Percentiles rank a stretch among this genome's conserved stretches.
These are phyloP conservation scores for Manis crassicaudata DNA, from an alignment of 2,797 vertebrate genomes.

Conservation along the genomic window DNA sequence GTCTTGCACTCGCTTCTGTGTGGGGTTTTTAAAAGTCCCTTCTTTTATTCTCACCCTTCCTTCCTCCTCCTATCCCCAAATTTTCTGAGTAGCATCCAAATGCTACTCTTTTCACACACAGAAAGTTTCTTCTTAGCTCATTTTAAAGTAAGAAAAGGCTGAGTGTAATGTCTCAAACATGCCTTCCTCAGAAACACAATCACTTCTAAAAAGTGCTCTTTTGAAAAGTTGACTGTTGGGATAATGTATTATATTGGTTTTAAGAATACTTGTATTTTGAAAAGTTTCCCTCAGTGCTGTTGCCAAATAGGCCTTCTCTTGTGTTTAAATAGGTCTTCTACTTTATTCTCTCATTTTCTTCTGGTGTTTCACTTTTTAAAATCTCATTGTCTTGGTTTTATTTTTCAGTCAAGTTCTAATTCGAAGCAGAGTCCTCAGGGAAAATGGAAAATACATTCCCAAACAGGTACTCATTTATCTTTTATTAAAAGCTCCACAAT, in stretches of 20 bases:
- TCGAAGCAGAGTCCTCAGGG: constrained; percentile 97
- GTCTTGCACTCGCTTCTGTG: background rate
- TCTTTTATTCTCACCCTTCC: background rate
- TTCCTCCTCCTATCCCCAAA: background rate
- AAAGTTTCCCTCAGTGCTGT: constrained; percentile 20
- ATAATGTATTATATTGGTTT: constrained; percentile 27
- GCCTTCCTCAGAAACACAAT: constrained; percentile 27
- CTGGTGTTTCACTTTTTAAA: constrained; percentile 67
- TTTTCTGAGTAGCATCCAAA: background rate
- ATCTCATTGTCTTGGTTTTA: constrained; percentile 70
- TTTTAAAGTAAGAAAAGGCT: constrained; percentile 20
- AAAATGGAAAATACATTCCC: constrained; percentile 99
- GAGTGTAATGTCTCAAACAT: background rate
- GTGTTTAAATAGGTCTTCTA: constrained; percentile 54
- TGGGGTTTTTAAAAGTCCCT: background rate
- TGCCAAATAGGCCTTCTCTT: constrained; percentile 64
- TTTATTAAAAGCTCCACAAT: constrained; percentile 23
- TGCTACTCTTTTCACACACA: background rate
- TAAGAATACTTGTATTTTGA: constrained; percentile 38
- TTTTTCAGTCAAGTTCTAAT: constrained; percentile 97
- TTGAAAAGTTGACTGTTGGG: background rate
- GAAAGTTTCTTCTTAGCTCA: constrained; percentile 40
- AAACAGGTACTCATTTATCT: constrained; percentile 91
- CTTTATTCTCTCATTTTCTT: constrained; percentile 46
- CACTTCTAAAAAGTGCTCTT: constrained; percentile 27